These are phyloP conservation scores for Chymomyza amoena DNA, from an alignment of 2,888 invertebrate genomes.

Conservation along the genomic window DNA sequence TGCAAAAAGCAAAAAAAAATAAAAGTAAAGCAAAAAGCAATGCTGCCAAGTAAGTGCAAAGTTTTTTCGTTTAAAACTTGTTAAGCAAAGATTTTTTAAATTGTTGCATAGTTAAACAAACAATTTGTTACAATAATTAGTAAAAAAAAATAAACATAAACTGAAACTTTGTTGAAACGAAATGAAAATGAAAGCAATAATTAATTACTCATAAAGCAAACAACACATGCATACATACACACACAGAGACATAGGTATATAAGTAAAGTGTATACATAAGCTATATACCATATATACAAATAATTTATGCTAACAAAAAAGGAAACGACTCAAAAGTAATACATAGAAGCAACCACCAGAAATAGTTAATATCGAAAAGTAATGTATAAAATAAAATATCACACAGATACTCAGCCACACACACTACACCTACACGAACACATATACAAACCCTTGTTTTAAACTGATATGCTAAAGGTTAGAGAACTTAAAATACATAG, in stretches of 20 bases:
- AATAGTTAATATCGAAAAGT: neutral
- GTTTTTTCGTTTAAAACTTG: conserved; percentile 43
- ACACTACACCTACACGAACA: conserved; percentile 12
- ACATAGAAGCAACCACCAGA: conserved; percentile 40
- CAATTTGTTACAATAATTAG: conserved; percentile 70
- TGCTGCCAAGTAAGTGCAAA: neutral
- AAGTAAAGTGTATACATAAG: neutral
- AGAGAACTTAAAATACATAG: too few relatives aligned
- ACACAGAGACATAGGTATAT: neutral
- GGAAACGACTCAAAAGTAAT: conserved; percentile 28
- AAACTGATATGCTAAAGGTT: neutral
- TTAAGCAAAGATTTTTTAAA: conserved; percentile 63
- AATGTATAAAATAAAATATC: conserved; percentile 11
- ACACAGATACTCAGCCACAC: conserved; percentile 22
- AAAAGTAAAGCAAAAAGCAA: neutral
- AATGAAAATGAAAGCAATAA: conserved; percentile 71
- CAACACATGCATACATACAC: neutral
- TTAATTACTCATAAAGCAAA: conserved; percentile 29
- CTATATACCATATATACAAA: neutral
- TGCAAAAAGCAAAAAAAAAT: conserved; percentile 46
- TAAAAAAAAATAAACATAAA: conserved; percentile 17
- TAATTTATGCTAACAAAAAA: conserved; percentile 4
- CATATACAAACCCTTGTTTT: neutral
- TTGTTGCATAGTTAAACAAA: conserved; percentile 70
- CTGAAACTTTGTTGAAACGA: conserved; percentile 32